Conservation (phyloP, 2,888 invertebrate genomes). For the Ernsta delagoae region DNA sequence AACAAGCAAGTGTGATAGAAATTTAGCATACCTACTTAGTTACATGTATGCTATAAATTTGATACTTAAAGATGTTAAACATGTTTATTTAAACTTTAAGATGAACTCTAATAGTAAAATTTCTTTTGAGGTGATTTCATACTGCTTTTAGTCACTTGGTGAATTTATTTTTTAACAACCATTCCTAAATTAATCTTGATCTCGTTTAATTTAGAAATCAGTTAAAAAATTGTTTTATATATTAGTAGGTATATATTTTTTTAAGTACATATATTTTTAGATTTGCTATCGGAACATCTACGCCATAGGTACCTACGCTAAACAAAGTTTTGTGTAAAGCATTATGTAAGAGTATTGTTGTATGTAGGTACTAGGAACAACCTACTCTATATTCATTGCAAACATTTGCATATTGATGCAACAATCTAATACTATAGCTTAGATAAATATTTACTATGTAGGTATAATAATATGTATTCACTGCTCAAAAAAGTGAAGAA, state of each 20-base stretch:
- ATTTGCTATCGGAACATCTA: not conserved
- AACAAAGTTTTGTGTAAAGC: constrained; percentile 19
- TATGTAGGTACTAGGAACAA: not conserved
- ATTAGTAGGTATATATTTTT: not conserved
- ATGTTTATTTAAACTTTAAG: too few species aligned
- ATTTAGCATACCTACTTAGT: too few species aligned
- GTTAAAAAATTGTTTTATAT: too few species aligned
- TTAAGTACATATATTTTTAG: not conserved
- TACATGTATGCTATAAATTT: too few species aligned
- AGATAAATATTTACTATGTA: constrained; percentile 24
- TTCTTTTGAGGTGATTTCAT: too few species aligned
- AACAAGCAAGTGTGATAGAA: too few species aligned
- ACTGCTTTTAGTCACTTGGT: too few species aligned
- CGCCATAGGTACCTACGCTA: constrained; percentile 10
- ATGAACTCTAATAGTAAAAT: too few species aligned
- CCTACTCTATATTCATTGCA: constrained; percentile 10
- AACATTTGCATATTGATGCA: constrained; percentile 35
- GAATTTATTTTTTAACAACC: too few species aligned
- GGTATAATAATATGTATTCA: constrained; percentile 13
- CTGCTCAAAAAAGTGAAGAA: constrained; percentile 20
- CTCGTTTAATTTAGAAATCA: not conserved
- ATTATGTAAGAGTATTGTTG: constrained; percentile 23
- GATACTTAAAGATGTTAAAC: too few species aligned
- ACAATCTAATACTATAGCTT: constrained; percentile 28
- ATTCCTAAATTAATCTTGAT: too few species aligned